Conservation (phyloP, 2,888 invertebrate genomes). For the Acleris sparsana region DNA sequence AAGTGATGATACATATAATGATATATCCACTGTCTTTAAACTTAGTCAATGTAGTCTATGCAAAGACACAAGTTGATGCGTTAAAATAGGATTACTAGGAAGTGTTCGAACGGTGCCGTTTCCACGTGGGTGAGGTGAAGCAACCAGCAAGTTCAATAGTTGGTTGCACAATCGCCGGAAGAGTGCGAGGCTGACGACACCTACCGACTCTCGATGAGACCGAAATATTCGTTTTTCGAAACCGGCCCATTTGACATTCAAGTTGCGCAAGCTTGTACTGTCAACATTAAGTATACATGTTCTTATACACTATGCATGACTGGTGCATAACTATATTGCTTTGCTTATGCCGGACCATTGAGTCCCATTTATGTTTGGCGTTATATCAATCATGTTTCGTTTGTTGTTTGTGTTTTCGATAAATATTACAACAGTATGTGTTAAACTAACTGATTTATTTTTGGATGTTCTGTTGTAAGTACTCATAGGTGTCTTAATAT, state of each 20-base stretch:
- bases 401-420: no score
- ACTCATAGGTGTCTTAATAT: no score
- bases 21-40: no score
- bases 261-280: constrained; percentile 61
- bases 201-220: constrained; percentile 52
- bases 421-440: no score
- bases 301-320: constrained; percentile 1
- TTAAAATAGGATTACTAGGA: no score
- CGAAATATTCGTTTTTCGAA: constrained; percentile 64
- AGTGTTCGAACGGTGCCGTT: background rate
- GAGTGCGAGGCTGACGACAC: constrained; percentile 57
- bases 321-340: background rate
- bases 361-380: no score
- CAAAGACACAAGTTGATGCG: no score
- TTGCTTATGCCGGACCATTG: background rate
- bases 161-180: constrained; percentile 70
- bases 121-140: constrained; percentile 50
- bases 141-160: constrained; percentile 62
- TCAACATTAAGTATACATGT: constrained; percentile 45
- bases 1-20: no score
- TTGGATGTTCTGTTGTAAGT: no score
- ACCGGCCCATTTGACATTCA: constrained; percentile 69
- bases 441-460: no score
- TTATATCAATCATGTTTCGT: no score
- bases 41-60: no score